A percentile compares a stretch with the other conserved stretches of the same genome.
phyloP scores from a whole-genome alignment of 2,797 vertebrate genomes.

The Rhinella marina region DNA sequence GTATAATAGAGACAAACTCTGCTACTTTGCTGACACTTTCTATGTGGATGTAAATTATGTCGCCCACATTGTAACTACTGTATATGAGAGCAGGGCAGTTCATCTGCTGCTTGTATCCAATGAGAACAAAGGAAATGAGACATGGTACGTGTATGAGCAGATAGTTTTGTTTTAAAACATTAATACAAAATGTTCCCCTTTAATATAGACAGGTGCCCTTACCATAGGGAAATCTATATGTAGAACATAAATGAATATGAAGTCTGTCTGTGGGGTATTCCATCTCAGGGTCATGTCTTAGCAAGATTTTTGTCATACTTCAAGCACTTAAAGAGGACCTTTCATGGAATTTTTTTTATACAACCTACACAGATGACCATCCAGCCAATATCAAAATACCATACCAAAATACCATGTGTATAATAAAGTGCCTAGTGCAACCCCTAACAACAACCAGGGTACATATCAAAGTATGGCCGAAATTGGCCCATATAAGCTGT shows the following conservation, averaged over 20 bases:
- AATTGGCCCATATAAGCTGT: too few relatives aligned
- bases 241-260: constrained; percentile 24
- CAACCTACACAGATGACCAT: too few relatives aligned
- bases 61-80: background rate
- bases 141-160: background rate
- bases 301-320: constrained; percentile 45
- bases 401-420: too few relatives aligned
- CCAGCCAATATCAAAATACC: too few relatives aligned
- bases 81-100: background rate
- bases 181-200: too few relatives aligned
- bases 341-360: too few relatives aligned
- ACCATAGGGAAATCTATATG: too few relatives aligned
- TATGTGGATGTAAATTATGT: background rate
- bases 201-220: too few relatives aligned
- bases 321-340: background rate
- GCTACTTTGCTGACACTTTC: background rate
- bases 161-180: too few relatives aligned
- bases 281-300: constrained; percentile 36
- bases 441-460: too few relatives aligned
- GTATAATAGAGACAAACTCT: background rate
- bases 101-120: background rate
- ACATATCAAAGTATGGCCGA: too few relatives aligned
- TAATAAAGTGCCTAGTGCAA: too few relatives aligned
- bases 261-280: constrained; percentile 30
- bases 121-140: background rate